Evolutionary conservation across 2,888 invertebrate species (phyloP), one percentile per base, ranked within the genome.

Genomic region (Amorpha juglandis): DNA sequence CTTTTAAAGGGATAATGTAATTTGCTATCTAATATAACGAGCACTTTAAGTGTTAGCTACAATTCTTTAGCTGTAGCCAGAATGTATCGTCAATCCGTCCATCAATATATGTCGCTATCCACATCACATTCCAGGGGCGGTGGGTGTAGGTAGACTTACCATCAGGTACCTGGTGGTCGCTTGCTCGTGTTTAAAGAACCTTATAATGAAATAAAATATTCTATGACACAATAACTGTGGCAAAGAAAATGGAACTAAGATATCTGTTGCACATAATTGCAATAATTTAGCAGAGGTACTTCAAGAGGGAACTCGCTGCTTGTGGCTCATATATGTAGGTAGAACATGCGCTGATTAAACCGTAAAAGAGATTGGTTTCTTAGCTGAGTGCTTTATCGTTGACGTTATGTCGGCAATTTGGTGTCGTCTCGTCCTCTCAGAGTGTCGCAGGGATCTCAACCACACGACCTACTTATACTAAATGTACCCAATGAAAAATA

Each of bases 331-430:
- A 79, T 86, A 88, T 82, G 81, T 82, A 80, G 80, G 84, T 78
- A 77, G 75, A 83, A 77, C 81, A 80, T 85, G 87, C 85, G 86
- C 90, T 91, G 90, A 91, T 92, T 91, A 90, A 90, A 88, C 89
- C 90, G 88, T 90, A 90, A 91, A 92, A 89, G 89, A 90, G 90
- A 91, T 92, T 91, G 91, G 89, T 91, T 90, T 85, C 80, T 83
- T 83, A 86, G 83, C 81, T 80, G 86, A 88, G 86, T 87, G 86
- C 83, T 90, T 91, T 90, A 90, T 91, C 87, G 89, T 82, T 84
- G 87, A 84, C 87, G 86, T 90, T 86, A 91, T 83, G 88, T 81
- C 81, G 86, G 86, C 85, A 88, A 89, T 90, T 87, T 83, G 83
- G 82, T 83, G 84, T 79, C 81, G 79, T 83, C 83, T 78, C 75